Conservation (phyloP, 2,888 invertebrate genomes). For the Nineta flava region DNA sequence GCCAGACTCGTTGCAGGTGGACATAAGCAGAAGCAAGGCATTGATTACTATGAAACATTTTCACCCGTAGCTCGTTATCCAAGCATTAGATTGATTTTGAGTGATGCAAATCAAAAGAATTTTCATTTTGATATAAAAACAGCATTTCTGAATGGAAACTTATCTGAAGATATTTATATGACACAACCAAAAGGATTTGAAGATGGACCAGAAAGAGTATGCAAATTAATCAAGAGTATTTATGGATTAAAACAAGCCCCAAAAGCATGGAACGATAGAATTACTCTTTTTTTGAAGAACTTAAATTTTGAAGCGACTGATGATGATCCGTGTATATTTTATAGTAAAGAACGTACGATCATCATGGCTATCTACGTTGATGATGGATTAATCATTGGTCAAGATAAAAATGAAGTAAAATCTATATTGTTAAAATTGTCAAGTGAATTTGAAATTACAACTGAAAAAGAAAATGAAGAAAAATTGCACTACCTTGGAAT, state of each 20-base stretch:
- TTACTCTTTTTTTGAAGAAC: conserved; percentile 13
- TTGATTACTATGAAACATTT: neutral
- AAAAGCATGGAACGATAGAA: conserved; percentile 16
- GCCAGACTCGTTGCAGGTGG: conserved; percentile 1
- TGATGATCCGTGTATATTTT: conserved; percentile 17
- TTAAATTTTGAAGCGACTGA: conserved; percentile 14
- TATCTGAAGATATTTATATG: conserved; percentile 15
- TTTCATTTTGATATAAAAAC: neutral
- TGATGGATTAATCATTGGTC: conserved; percentile 14
- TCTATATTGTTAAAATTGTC: conserved; percentile 9
- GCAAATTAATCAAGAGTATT: conserved; percentile 12
- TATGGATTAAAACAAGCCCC: conserved; percentile 19
- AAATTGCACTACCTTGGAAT: too few relatives aligned
- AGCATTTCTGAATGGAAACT: conserved; percentile 9
- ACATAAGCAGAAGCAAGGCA: neutral
- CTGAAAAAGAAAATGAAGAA: too few relatives aligned
- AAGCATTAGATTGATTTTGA: neutral
- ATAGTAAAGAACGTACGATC: conserved; percentile 12
- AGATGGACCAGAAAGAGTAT: conserved; percentile 6
- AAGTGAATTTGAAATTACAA: too few relatives aligned
- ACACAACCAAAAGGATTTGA: conserved; percentile 15
- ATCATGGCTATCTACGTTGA: conserved; percentile 13
- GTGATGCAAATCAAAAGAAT: neutral
- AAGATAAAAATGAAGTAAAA: conserved; percentile 8
- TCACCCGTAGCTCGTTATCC: too few relatives aligned